Percentiles rank a stretch among this genome's conserved stretches.
Evolutionary conservation across 2,888 invertebrate species (phyloP).

Genomic region (Panzeria rudis): DNA sequence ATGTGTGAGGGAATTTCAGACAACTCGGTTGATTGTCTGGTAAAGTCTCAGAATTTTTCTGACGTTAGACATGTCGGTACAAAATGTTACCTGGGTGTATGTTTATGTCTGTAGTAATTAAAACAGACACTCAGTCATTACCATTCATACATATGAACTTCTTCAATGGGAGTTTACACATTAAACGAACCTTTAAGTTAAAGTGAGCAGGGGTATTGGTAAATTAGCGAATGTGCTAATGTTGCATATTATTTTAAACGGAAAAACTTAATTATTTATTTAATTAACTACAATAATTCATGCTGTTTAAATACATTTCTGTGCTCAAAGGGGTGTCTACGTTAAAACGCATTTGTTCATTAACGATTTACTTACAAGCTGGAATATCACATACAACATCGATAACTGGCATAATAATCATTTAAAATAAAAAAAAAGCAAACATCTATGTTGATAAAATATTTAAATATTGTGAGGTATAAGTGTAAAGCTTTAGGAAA

Average conservation of each 20-base stretch:
- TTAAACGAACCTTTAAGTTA: background rate
- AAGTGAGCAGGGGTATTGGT: background rate
- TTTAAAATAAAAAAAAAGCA: too few relatives aligned
- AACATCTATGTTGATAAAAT: too few relatives aligned
- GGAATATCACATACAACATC: background rate
- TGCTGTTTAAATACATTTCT: slow-evolving; percentile 57
- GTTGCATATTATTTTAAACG: slow-evolving; percentile 53
- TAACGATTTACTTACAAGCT: slow-evolving; percentile 1
- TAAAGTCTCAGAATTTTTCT: too few relatives aligned
- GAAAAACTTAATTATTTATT: slow-evolving; percentile 69
- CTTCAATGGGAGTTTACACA: slow-evolving; percentile 11
- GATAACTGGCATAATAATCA: background rate
- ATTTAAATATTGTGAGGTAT: background rate
- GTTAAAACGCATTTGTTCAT: slow-evolving; percentile 15
- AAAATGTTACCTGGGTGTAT: too few relatives aligned
- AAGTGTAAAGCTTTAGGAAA: too few relatives aligned
- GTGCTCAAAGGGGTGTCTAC: slow-evolving; percentile 26
- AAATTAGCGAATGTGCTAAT: slow-evolving; percentile 21
- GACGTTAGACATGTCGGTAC: too few relatives aligned
- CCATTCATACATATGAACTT: background rate
- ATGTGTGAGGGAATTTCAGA: too few relatives aligned
- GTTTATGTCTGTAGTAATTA: background rate
- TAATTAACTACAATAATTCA: slow-evolving; percentile 65
- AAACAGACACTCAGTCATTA: background rate
- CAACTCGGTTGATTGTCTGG: too few relatives aligned